Percentiles rank a stretch among this genome's conserved stretches.
These are phyloP conservation scores for Pseudopodoces humilis DNA, from an alignment of 2,113 vertebrate species.

Conservation along the genomic window DNA sequence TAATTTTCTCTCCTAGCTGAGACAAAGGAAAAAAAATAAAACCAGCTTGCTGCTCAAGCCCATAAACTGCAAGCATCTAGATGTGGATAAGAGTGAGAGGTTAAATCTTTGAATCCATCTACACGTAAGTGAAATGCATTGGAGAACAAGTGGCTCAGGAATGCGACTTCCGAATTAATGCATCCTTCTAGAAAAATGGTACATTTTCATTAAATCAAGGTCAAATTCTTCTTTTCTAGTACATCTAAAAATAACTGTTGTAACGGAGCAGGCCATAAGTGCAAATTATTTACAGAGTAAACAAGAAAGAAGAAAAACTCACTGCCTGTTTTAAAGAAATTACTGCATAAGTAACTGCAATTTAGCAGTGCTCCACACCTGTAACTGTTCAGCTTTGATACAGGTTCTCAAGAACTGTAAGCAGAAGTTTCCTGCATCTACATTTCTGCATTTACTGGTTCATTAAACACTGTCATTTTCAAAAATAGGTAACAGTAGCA, in stretches of 20 bases:
- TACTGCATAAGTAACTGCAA: neutral
- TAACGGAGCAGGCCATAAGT: neutral
- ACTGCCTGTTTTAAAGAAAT: neutral
- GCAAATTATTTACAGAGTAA: slow-evolving; percentile 29
- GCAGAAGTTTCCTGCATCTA: slow-evolving; percentile 37
- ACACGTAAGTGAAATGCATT: slow-evolving; percentile 10
- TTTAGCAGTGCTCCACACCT: neutral
- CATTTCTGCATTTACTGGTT: slow-evolving; percentile 42
- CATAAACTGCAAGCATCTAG: neutral
- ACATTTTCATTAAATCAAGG: neutral
- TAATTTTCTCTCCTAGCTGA: neutral
- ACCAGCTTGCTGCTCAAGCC: neutral
- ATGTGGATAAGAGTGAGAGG: neutral
- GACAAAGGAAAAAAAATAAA: neutral
- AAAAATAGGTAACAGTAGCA: slow-evolving; percentile 47
- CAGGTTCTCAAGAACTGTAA: neutral
- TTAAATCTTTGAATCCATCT: neutral
- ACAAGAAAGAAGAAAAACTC: neutral
- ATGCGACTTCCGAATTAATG: neutral
- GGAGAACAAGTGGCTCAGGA: slow-evolving; percentile 43
- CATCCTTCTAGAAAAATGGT: slow-evolving; percentile 5
- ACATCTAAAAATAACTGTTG: neutral
- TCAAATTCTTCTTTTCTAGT: neutral
- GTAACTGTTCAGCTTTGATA: neutral
- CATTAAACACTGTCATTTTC: slow-evolving; percentile 37